Conservation (phyloP, 2,888 invertebrate genomes). For the Agapostemon virescens region DNA sequence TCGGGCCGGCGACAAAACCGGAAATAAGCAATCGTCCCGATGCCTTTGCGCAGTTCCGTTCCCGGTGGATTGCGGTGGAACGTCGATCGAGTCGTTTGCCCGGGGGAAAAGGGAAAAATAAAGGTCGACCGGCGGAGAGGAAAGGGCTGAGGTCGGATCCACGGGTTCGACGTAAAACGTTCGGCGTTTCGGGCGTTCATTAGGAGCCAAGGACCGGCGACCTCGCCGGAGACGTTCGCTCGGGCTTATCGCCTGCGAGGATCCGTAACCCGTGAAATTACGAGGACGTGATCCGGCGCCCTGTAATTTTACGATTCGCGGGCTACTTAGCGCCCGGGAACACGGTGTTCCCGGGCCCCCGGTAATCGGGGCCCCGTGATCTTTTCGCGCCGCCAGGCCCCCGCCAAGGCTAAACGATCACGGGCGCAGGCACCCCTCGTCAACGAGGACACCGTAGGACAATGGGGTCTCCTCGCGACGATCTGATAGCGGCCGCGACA, state of each 20-base stretch:
- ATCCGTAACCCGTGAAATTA: constrained; percentile 63
- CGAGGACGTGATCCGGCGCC: constrained; percentile 41
- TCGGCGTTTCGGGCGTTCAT: constrained; percentile 47
- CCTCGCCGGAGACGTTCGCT: constrained; percentile 28
- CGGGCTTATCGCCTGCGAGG: constrained; percentile 50
- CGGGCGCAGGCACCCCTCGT: constrained; percentile 6
- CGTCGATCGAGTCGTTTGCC: not conserved
- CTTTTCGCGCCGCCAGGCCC: constrained; percentile 19
- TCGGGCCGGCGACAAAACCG: constrained; percentile 40
- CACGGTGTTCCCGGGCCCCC: constrained; percentile 29
- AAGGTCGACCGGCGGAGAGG: not conserved
- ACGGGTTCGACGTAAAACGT: constrained; percentile 35
- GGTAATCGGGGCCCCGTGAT: constrained; percentile 44
- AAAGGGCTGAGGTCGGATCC: constrained; percentile 32
- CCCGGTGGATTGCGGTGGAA: constrained; percentile 18
- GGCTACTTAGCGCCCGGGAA: constrained; percentile 49
- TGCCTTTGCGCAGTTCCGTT: constrained; percentile 44
- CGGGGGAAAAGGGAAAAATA: not conserved
- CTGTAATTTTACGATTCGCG: constrained; percentile 65
- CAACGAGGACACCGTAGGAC: constrained; percentile 19
- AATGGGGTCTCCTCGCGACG: constrained; percentile 34
- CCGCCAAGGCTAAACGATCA: constrained; percentile 46
- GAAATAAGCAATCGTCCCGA: constrained; percentile 63
- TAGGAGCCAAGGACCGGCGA: constrained; percentile 28
- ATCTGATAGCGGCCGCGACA: constrained; percentile 44